Conservation (phyloP, 2,113 vertebrate species). For the Crotalus horridus region DNA sequence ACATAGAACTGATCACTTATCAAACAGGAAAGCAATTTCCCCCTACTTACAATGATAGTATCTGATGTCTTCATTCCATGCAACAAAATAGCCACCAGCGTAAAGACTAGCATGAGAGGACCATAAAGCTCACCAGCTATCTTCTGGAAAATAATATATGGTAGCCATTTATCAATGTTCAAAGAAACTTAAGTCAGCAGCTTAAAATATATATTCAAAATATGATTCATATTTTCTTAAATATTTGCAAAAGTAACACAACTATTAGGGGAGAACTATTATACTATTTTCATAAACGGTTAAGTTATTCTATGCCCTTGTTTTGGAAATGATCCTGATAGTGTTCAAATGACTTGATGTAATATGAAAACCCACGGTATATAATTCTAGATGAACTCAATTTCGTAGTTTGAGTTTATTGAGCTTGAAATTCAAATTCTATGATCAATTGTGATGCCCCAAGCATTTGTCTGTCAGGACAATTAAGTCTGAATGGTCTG, state of each 20-base stretch:
- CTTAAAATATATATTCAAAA: neutral
- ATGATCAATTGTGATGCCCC: neutral
- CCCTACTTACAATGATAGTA: constrained; percentile 85
- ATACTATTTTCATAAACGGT: neutral
- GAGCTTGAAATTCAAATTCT: neutral
- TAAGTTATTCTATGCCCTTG: neutral
- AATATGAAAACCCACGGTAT: neutral
- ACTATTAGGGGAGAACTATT: neutral
- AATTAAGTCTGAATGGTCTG: neutral
- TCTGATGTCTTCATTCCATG: constrained; percentile 98
- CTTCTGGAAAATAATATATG: constrained; percentile 73
- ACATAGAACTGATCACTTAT: neutral
- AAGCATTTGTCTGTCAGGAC: neutral
- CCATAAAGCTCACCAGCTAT: constrained; percentile 95
- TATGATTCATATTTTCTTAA: neutral
- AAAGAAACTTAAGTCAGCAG: neutral
- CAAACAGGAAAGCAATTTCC: neutral
- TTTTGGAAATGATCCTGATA: neutral
- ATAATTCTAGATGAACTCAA: neutral
- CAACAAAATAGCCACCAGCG: constrained; percentile 92
- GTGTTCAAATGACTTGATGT: neutral
- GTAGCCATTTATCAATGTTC: constrained; percentile 18
- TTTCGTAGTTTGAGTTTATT: neutral
- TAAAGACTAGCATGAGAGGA: constrained; percentile 97
- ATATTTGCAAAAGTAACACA: neutral